phyloP scores from a whole-genome alignment of 2,113 vertebrate species.

The Rhegmatorhina hoffmannsi region DNA sequence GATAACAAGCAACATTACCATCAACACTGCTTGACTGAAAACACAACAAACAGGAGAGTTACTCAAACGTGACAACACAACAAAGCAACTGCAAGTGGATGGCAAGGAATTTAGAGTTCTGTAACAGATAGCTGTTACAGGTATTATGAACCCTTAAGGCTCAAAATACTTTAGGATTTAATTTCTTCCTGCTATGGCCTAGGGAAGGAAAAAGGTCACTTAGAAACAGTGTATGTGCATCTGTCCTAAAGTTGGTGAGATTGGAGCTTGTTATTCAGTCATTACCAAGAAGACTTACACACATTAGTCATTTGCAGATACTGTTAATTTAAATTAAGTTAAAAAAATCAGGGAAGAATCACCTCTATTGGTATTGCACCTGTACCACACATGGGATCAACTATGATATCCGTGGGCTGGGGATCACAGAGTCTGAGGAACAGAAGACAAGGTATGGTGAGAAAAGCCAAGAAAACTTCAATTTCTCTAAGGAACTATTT shows the following conservation, averaged over 20 bases:
- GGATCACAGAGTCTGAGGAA: slow-evolving; percentile 88
- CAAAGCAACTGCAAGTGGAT: background rate
- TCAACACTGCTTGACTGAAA: background rate
- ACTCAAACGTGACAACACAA: background rate
- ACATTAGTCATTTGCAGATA: background rate
- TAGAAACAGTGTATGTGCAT: background rate
- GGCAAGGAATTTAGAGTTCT: background rate
- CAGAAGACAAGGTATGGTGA: background rate
- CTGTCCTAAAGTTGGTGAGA: background rate
- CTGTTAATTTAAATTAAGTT: background rate
- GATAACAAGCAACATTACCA: background rate
- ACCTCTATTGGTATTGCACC: slow-evolving; percentile 98
- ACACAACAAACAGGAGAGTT: background rate
- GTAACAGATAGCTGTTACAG: background rate
- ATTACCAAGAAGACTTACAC: background rate
- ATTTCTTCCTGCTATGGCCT: background rate
- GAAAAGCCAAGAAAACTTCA: background rate
- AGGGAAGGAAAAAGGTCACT: background rate
- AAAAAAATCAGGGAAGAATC: slow-evolving; percentile 25
- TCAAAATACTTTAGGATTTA: background rate
- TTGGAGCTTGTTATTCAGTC: background rate
- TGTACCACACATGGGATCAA: slow-evolving; percentile 98
- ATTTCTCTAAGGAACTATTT: background rate
- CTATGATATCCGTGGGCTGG: slow-evolving; percentile 86
- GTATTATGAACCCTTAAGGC: background rate